Evolutionary conservation across 2,888 invertebrate species (phyloP), one percentile per base, ranked within the genome.

Genomic region (Blastobasis lacticolella): DNA sequence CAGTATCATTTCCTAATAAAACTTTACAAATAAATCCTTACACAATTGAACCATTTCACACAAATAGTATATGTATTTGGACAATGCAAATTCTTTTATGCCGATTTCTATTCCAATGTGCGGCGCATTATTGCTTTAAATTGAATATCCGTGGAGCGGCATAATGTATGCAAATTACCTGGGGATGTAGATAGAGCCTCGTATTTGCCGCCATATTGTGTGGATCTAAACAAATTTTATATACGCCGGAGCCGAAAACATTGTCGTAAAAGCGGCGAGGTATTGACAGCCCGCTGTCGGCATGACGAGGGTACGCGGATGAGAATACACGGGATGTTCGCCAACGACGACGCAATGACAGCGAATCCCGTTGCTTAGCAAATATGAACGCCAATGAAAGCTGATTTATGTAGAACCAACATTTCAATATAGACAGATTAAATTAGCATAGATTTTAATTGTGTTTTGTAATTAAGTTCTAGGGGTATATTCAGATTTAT

Each of bases 281-380:
- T 52, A 56, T 51, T 64, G 67, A 69, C 66, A 68, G 61, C 37
- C 59, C 51, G 59, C 61, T 67, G 70, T 71, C 73, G 68, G 57
- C 49, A 50, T 75, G 78, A 79, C 60, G 66, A 77, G 75, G 78
- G 78, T 77, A 60, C 60, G 63, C 42, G 52, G 53, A 57, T 54
- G 61, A 60, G 23, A 23, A 23, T 23, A 23, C 58, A 59, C 57
- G 59, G 60, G 56, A 60, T 71, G 67, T 65, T 66, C 60, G 55
- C 53, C 63, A 59, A 56, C 57, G 58, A 64, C 23, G 23, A 65
- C 40, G 47, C 10, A 6, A 58, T 67, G 68, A 63, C 67, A 62
- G 58, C 57, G 50, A 57, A 62, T 59, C 58, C 45, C 58, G 64
- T 69, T 66, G 65, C 60, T 62, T 63, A 63, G 57, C 62, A 65